These are phyloP conservation scores for Lonchura striata DNA, from an alignment of 2,113 vertebrate genomes.

Conservation along the genomic window DNA sequence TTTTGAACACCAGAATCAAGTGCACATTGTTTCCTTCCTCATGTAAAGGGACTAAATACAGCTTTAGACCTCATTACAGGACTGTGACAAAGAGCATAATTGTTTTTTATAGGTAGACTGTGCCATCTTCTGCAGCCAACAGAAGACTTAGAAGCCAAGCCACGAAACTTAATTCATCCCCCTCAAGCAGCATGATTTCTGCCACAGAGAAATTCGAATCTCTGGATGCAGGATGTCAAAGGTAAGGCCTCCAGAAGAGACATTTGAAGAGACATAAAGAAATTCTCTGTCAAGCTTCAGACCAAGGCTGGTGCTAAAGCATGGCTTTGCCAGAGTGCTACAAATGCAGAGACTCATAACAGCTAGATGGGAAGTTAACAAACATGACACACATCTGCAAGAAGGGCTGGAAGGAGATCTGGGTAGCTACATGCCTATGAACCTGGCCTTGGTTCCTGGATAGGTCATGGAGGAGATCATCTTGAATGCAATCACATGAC, in stretches of 20 bases:
- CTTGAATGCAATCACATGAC: neutral
- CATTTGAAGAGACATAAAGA: neutral
- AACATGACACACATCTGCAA: neutral
- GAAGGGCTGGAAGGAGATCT: neutral
- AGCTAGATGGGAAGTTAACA: neutral
- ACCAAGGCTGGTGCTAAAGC: neutral
- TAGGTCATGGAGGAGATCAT: neutral
- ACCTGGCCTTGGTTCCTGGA: neutral
- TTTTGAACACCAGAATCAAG: neutral
- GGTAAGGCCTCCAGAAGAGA: neutral
- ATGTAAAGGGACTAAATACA: neutral
- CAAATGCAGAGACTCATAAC: neutral
- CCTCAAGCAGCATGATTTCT: neutral
- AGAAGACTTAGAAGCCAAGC: neutral
- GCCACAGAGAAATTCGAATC: neutral
- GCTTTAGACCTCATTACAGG: neutral
- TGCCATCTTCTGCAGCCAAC: neutral
- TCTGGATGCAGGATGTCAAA: neutral
- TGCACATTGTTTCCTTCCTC: neutral
- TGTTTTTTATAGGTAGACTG: neutral
- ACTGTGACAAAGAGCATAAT: neutral
- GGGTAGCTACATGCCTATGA: neutral
- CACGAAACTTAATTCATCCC: accelerated
- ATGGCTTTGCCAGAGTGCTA: neutral
- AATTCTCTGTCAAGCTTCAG: neutral